Evolutionary conservation across 2,113 vertebrate genomes (phyloP).

Genomic region (Thunnus thynnus): DNA sequence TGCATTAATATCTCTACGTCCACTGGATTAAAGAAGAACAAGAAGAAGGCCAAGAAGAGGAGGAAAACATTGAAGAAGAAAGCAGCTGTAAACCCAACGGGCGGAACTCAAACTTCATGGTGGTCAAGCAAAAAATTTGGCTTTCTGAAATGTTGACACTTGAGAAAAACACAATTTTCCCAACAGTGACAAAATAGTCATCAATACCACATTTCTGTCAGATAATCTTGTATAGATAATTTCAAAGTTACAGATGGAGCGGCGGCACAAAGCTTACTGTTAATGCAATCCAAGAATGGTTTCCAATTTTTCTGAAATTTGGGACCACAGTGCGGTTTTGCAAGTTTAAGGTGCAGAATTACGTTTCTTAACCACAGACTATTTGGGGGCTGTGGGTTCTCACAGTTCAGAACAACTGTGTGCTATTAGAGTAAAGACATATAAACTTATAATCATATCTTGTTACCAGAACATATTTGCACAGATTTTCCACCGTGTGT

Average conservation of each 20-base stretch:
- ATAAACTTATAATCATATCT: not conserved
- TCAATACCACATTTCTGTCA: slow-evolving; percentile 5
- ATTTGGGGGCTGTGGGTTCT: slow-evolving; percentile 23
- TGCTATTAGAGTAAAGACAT: slow-evolving; percentile 25
- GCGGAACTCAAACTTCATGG: not conserved
- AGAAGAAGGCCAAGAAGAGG: not conserved
- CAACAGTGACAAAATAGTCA: not conserved
- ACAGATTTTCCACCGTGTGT: not conserved
- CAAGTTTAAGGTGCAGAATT: slow-evolving; percentile 42
- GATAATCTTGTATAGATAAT: slow-evolving; percentile 13
- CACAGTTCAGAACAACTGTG: slow-evolving; percentile 15
- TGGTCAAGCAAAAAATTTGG: not conserved
- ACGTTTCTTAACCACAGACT: slow-evolving; percentile 29
- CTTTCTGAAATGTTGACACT: not conserved
- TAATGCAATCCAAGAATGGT: slow-evolving; percentile 13
- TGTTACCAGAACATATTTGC: slow-evolving; percentile 34
- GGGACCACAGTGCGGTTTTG: slow-evolving; percentile 18
- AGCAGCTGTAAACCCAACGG: not conserved
- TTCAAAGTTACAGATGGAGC: slow-evolving; percentile 9
- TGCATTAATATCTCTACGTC: too few species aligned
- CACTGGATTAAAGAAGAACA: not conserved
- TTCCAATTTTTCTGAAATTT: slow-evolving; percentile 36
- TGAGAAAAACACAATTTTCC: not conserved
- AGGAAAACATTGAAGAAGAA: not conserved
- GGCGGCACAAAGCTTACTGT: not conserved